Percentiles rank a stretch among this genome's conserved stretches.
Conservation (phyloP, 2,797 vertebrate species). For the Lepidocolaptes lacrymiger region DNA sequence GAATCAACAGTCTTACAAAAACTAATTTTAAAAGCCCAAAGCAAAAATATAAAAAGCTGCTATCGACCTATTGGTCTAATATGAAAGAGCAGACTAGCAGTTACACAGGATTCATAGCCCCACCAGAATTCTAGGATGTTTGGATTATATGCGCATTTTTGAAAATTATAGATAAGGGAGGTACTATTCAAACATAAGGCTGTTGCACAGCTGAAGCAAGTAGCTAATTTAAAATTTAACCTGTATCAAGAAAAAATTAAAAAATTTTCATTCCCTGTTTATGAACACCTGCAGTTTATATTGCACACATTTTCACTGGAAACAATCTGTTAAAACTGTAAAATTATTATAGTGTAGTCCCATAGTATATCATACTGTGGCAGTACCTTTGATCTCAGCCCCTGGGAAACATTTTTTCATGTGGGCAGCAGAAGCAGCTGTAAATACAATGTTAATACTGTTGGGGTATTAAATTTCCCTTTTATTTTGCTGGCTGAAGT, state of each 20-base stretch:
- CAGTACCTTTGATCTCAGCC: conserved; percentile 74
- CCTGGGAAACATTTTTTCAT: conserved; percentile 69
- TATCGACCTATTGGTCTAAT: not conserved
- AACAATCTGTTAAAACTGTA: conserved; percentile 72
- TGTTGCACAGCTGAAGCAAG: not conserved
- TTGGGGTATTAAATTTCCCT: conserved; percentile 71
- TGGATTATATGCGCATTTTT: not conserved
- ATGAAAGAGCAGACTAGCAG: not conserved
- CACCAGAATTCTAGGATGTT: not conserved
- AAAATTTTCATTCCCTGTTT: conserved; percentile 19
- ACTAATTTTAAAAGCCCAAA: not conserved
- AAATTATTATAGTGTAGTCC: conserved; percentile 69
- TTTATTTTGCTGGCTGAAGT: conserved; percentile 66
- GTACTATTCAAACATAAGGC: not conserved
- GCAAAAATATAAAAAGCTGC: not conserved
- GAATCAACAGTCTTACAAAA: not conserved
- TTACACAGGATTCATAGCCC: not conserved
- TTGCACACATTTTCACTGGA: conserved; percentile 57
- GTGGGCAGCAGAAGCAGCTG: conserved; percentile 74
- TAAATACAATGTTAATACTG: conserved; percentile 74
- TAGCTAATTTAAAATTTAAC: conserved; percentile 45
- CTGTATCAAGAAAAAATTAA: not conserved
- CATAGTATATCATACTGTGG: conserved; percentile 47
- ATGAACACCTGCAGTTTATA: conserved; percentile 72
- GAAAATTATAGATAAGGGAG: not conserved